phyloP scores from a whole-genome alignment of 2,888 invertebrate species.

The Apotomis turbidana region DNA sequence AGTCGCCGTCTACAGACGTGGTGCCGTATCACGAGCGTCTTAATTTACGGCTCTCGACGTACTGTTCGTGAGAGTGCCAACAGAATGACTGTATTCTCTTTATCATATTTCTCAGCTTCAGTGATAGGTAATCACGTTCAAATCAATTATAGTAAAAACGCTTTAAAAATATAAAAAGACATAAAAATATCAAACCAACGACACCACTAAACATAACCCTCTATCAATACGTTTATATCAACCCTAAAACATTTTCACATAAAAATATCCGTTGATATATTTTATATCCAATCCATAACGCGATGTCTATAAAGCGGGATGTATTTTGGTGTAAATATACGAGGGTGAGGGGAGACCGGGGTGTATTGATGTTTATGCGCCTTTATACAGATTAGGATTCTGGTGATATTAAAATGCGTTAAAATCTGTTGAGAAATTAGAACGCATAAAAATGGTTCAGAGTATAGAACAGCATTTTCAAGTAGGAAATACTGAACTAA shows the following conservation, averaged over 20 bases:
- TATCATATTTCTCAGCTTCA: too few species aligned
- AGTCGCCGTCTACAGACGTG: too few species aligned
- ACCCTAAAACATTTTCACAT: constrained; percentile 41
- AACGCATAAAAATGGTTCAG: too few species aligned
- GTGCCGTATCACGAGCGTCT: too few species aligned
- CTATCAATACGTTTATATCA: constrained; percentile 37
- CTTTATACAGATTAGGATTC: constrained; percentile 55
- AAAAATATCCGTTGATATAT: constrained; percentile 56
- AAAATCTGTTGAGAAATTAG: neutral
- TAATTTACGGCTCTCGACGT: too few species aligned
- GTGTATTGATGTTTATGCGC: constrained; percentile 68
- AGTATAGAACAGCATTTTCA: too few species aligned
- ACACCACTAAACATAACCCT: constrained; percentile 12
- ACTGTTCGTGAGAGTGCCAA: too few species aligned
- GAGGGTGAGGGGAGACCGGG: constrained; percentile 55
- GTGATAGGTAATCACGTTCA: too few species aligned
- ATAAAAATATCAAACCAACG: constrained; percentile 4
- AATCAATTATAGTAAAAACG: neutral
- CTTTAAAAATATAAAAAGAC: neutral
- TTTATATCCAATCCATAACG: constrained; percentile 77
- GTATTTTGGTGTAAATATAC: constrained; percentile 79
- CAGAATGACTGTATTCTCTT: too few species aligned
- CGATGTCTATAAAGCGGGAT: constrained; percentile 68
- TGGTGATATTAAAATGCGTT: constrained; percentile 24
- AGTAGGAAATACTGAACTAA: too few species aligned